These are phyloP conservation scores for Parnassius apollo DNA, from an alignment of 2,888 invertebrate genomes.

Conservation along the genomic window DNA sequence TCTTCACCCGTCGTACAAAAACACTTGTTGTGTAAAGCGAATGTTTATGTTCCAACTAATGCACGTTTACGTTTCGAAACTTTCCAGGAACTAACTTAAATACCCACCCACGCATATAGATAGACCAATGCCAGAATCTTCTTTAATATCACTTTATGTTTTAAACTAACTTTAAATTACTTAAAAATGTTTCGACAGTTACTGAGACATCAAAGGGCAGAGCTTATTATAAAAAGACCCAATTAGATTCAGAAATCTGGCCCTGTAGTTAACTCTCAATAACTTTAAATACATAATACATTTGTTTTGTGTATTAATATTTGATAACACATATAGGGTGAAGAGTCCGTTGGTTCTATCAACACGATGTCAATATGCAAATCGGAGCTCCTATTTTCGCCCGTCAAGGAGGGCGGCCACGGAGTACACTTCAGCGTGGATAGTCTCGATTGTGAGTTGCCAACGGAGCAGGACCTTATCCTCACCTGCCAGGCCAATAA, in stretches of 20 bases:
- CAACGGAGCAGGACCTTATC: constrained; percentile 91
- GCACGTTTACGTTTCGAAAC: constrained; percentile 62
- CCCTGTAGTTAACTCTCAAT: background rate
- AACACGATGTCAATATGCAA: constrained; percentile 95
- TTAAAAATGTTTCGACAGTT: background rate
- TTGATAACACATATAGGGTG: constrained; percentile 76
- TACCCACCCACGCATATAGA: constrained; percentile 28
- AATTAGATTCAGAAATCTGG: background rate
- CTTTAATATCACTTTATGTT: constrained; percentile 18
- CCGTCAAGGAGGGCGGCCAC: constrained; percentile 89
- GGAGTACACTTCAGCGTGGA: constrained; percentile 93
- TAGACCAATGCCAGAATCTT: constrained; percentile 19
- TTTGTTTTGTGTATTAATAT: background rate
- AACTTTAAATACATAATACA: background rate
- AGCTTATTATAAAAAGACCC: background rate
- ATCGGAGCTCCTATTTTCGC: constrained; percentile 94
- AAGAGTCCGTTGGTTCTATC: constrained; percentile 87
- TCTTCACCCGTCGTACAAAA: constrained; percentile 55
- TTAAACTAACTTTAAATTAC: background rate
- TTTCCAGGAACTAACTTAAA: constrained; percentile 53
- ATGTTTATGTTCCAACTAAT: constrained; percentile 72
- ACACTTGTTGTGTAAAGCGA: constrained; percentile 57
- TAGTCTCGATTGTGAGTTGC: constrained; percentile 92
- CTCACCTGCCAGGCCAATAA: constrained; percentile 95
- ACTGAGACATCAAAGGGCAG: background rate